Conservation (phyloP, 2,797 vertebrate genomes). For the Neopelma chrysocephalum region DNA sequence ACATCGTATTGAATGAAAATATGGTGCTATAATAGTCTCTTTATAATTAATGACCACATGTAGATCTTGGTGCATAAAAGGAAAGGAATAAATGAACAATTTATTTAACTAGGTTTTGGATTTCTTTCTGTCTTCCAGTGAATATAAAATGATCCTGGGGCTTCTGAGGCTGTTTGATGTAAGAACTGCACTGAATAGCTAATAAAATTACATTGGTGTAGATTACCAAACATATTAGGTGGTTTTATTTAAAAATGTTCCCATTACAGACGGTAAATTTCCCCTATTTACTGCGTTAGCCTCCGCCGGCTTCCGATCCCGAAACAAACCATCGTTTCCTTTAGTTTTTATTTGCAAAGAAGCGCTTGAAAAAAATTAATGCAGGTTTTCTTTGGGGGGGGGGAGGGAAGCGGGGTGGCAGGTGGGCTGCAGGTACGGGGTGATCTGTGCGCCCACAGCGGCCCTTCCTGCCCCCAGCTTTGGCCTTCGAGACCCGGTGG, state of each 20-base stretch:
- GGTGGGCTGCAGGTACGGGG: neutral
- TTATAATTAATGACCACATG: constrained; percentile 89
- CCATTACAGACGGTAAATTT: constrained; percentile 37
- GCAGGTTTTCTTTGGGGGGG: neutral
- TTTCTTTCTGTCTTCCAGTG: constrained; percentile 81
- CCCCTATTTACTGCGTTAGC: constrained; percentile 51
- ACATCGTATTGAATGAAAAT: constrained; percentile 87
- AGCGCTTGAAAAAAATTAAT: neutral
- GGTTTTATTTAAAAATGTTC: constrained; percentile 67
- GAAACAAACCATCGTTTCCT: constrained; percentile 24
- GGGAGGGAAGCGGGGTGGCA: neutral
- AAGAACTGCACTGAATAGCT: constrained; percentile 70
- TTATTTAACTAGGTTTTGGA: constrained; percentile 88
- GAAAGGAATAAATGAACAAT: constrained; percentile 87
- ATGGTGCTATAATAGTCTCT: constrained; percentile 88
- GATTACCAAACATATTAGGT: constrained; percentile 74
- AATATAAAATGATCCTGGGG: constrained; percentile 80
- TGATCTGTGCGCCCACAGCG: neutral
- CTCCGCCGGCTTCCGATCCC: constrained; percentile 10
- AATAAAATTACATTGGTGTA: constrained; percentile 75
- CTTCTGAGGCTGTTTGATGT: constrained; percentile 79
- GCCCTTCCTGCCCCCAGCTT: neutral
- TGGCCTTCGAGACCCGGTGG: neutral
- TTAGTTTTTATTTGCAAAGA: constrained; percentile 32
- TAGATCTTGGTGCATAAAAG: constrained; percentile 85